Base-by-base conservation (phyloP, 2,888 invertebrate species). In the Altica lythri region DNA sequence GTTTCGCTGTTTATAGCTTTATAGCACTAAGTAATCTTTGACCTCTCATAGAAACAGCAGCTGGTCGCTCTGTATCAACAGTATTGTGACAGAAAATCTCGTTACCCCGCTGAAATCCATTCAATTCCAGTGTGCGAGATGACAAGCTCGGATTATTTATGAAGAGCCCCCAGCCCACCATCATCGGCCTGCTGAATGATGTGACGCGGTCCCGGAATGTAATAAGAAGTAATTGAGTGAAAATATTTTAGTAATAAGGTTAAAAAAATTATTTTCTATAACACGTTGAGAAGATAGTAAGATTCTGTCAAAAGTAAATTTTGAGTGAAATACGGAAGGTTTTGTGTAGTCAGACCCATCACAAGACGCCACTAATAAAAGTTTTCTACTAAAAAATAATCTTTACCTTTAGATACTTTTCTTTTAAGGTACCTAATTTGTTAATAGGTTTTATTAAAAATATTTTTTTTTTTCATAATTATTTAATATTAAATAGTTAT, bases 211-310 rank as follows among this genome's bases (percentile, higher is more conserved):
- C 49, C 25, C 30, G 45, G 25, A 49, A 54, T 55, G 42, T 55
- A 52, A 56, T 56, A 52, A 56, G 56, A 18, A 48, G 48, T 56
- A 56, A 56, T 56, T 56, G 56, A 52, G 51, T 48, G 52, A 48
- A 56, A 56, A 56, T 50, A 12, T 29, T 52, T 51, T 47, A 16
- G 43, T 52, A 52, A 56, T 49, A 54, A 54, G 35, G 44, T 54
- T 38, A 44, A 43, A 37, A 53, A 32, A 44, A 45, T 42, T 44
- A 46, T 53, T 47, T 38, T 30, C 48, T 38, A 48, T 48, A 48
- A 48, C 18, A 22, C 18, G 18, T 5, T 9, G 32, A 19, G 29
- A 12, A 13, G 19, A 10, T 29, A n/a, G n/a, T n/a, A n/a, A n/a
- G n/a, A n/a, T n/a, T n/a, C n/a, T n/a, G n/a, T n/a, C n/a, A n/a